These are phyloP conservation scores for Ginglymostoma cirratum DNA, from an alignment of 2,113 vertebrate genomes.

Conservation along the genomic window DNA sequence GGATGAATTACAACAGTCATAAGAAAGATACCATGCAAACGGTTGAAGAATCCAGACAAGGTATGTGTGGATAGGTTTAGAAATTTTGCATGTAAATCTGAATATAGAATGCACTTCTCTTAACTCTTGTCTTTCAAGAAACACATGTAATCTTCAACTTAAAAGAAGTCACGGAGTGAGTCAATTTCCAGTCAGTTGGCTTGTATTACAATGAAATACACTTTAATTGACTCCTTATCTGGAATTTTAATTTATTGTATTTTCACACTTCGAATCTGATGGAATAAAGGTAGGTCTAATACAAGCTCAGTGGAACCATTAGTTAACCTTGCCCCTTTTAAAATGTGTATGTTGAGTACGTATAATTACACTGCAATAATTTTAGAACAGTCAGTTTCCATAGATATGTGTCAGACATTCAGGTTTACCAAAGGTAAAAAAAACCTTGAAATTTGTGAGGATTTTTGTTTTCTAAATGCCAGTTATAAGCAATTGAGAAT, in stretches of 20 bases:
- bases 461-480: background rate
- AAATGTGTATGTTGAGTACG: background rate
- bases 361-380: background rate
- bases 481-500: background rate
- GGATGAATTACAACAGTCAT: slow-evolving; percentile 81
- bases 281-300: background rate
- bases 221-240: background rate
- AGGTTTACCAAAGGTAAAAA: background rate
- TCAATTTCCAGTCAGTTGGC: background rate
- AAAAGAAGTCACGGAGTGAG: background rate
- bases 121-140: background rate
- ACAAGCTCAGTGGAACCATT: background rate
- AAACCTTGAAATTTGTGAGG: background rate
- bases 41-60: slow-evolving; percentile 76
- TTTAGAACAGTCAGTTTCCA: background rate
- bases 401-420: background rate
- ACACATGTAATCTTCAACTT: background rate
- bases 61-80: slow-evolving; percentile 50
- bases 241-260: background rate
- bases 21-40: slow-evolving; percentile 58
- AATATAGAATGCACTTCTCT: background rate
- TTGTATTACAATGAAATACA: background rate
- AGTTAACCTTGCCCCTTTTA: background rate
- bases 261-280: background rate
- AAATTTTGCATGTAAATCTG: slow-evolving; percentile 10